Evolutionary conservation across 2,113 vertebrate species (phyloP), one percentile per base, ranked within the genome.

Genomic region (Sakesphorus luctuosus): DNA sequence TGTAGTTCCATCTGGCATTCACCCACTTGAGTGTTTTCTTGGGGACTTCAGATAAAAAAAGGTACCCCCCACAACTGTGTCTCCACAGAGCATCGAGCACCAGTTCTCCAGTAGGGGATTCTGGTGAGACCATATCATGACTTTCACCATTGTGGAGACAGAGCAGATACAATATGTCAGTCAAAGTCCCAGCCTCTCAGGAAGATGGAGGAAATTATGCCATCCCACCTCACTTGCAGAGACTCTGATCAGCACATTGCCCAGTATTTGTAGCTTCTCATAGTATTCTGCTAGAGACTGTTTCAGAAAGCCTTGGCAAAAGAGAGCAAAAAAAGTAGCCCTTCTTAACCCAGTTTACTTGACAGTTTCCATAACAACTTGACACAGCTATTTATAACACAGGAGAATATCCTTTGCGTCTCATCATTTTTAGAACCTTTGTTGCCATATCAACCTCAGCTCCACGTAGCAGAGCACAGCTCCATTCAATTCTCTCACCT

Each of bases 281-380:
- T 25, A n/a, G 33, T 73, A 13, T 59, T 69, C 36, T 81, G 80
- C 76, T 50, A 53, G 28, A 78, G 59, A 49, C 7, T 61, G 19
- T 58, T 84, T 87, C 69, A 73, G 86, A 87, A 56, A 90, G 53
- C 83, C 53, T 68, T 93, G 88, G 66, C 83, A 96, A 81, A 90
- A 90, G 65, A 90, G 85, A 94, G 53, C 79, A 95, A 66, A 73
- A 84, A 82, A 92, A 90, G 92, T 93, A 92, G 88, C 83, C 96
- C 62, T 89, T 78, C 88, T 84, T 95, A 97, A 95, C 96, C 95
- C 67, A 95, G 80, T 95, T 96, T 95, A 91, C 83, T 96, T 89
- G 95, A 83, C 87, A 93, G 96, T 97, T 97, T 96, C 96, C 96
- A 97, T 97, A 97, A 97, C 96, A 97, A 97, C 96, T 94, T 96